These are phyloP conservation scores for Sylvilagus bachmani DNA, from an alignment of 2,113 vertebrate genomes.

Conservation along the genomic window DNA sequence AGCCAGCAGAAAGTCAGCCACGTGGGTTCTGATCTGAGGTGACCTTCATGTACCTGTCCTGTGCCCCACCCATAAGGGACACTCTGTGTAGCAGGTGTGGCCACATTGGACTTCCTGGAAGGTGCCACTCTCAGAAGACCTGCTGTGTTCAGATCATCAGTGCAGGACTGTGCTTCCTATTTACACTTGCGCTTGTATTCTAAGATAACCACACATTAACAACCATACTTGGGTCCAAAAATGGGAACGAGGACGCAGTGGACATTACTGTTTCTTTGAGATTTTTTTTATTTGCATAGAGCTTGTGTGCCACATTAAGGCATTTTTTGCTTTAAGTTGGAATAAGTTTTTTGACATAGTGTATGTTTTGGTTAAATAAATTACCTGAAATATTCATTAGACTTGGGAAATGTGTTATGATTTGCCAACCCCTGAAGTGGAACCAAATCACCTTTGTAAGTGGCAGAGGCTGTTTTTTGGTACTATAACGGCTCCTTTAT, in stretches of 20 bases:
- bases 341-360: constrained; percentile 75
- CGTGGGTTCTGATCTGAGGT: constrained; percentile 94
- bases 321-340: constrained; percentile 82
- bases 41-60: constrained; percentile 94
- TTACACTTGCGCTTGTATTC: constrained; percentile 86
- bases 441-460: constrained; percentile 78
- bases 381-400: constrained; percentile 75
- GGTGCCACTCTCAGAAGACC: constrained; percentile 84
- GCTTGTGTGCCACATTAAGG: constrained; percentile 75
- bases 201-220: constrained; percentile 83
- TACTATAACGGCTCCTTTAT: too few species aligned
- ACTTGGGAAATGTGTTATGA: constrained; percentile 79
- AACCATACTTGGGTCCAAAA: constrained; percentile 78
- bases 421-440: constrained; percentile 77
- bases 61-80: constrained; percentile 89
- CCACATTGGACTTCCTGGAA: constrained; percentile 88
- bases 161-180: constrained; percentile 92
- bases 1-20: constrained; percentile 92
- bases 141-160: constrained; percentile 85
- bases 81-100: constrained; percentile 87
- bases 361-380: constrained; percentile 76
- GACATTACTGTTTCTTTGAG: constrained; percentile 80
- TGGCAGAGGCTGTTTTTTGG: constrained; percentile 48
- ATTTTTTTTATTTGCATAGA: constrained; percentile 79
- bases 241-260: constrained; percentile 58